Percentiles rank a stretch among this genome's conserved stretches.
Evolutionary conservation across 2,113 vertebrate genomes (phyloP).

Genomic region (Chrysochloris asiatica): DNA sequence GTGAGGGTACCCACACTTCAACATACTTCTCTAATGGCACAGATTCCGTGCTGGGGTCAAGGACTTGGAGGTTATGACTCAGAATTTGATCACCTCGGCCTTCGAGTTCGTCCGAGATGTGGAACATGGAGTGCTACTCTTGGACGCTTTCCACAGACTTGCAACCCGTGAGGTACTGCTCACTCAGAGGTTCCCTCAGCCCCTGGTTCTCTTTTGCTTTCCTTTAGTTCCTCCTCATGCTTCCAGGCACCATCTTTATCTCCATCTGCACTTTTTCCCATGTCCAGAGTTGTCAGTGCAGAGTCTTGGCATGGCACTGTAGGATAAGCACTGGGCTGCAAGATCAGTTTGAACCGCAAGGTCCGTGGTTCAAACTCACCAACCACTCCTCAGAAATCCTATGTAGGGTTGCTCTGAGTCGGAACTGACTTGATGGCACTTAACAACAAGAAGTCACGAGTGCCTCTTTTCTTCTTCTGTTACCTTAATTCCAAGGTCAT

Average conservation of each 20-base stretch:
- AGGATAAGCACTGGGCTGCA: too few species aligned
- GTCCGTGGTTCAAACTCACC: too few species aligned
- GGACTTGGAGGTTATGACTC: constrained; percentile 87
- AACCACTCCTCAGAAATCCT: too few species aligned
- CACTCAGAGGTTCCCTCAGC: not conserved
- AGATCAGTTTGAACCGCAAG: too few species aligned
- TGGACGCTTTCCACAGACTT: constrained; percentile 88
- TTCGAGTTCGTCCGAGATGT: constrained; percentile 86
- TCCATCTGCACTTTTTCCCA: too few species aligned
- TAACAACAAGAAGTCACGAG: too few species aligned
- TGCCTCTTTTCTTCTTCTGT: not conserved
- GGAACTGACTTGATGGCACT: too few species aligned
- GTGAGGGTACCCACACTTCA: not conserved
- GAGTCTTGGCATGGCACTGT: too few species aligned
- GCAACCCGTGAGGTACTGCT: constrained; percentile 86
- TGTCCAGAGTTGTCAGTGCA: too few species aligned
- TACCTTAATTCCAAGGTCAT: not conserved
- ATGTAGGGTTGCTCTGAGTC: too few species aligned
- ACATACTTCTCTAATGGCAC: not conserved
- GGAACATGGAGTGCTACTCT: constrained; percentile 87
- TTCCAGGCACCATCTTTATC: not conserved
- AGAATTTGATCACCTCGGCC: constrained; percentile 87
- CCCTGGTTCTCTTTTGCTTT: not conserved
- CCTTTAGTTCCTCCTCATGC: not conserved
- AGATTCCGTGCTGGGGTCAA: constrained; percentile 85